Evolutionary conservation across 30 jellyfish, hydroid and myxozoan species (phyloP), one percentile per base, ranked within the genome.

Genomic region (Mastigias papua): DNA sequence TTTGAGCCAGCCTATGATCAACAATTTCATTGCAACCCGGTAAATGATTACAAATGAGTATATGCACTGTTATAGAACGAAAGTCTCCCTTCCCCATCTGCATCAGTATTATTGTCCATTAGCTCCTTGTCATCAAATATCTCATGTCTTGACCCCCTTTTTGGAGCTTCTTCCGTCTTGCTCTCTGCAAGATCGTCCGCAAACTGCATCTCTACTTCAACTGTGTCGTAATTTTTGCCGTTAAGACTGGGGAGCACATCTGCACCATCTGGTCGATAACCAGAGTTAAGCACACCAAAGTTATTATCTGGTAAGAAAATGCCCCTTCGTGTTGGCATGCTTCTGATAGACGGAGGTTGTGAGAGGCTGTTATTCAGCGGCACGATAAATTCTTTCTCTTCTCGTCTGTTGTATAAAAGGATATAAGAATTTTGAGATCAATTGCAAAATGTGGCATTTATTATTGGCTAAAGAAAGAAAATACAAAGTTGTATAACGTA

Each of bases 321-420:
- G 46, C 92, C 97, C n/a, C 96, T 78, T 70, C 90, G 48, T 27
- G 97, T 93, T 34, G 97, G 93, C 82, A 93, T 83, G 87, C 98
- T 93, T 26, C 96, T 34, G 3, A 88, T 75, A n/a, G 96, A 92
- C 22, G 98, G 98, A 11, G 98, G 98, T 27, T 93, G 84, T 0
- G 97, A 81, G 20, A 93, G 64, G 90, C 72, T 77, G 72, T 80
- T 88, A 72, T 93, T 93, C 48, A 93, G 69, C 2, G 98, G 98
- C 0, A 93, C 98, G 37, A 88, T 73, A 60, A 92, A 95, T 60
- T 74, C 91, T 26, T 90, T 78, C 33, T 86, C 94, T 27, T 86
- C 91, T 33, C 88, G 74, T 60, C 97, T 90, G 37, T 27, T 32
- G 13, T 4, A 4, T 8, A 42, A 42, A 0, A 33, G 11, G 66